Base-by-base conservation (phyloP, 2,888 invertebrate genomes). In the Sphaerophoria taeniata region DNA sequence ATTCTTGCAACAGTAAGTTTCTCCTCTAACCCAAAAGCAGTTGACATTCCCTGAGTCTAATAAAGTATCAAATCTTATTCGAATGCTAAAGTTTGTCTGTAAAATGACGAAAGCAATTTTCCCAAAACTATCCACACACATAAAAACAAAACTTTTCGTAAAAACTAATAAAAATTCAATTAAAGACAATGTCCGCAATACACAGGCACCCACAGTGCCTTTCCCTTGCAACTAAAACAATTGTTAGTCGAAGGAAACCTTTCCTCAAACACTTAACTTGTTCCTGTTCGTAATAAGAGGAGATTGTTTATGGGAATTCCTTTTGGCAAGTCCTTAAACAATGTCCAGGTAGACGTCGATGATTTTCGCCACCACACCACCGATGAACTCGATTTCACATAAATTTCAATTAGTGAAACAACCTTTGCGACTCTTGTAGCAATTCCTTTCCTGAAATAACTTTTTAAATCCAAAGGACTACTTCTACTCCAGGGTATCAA, bases 351-450 rank as follows among this genome's bases (percentile, higher is more conserved):
- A 24, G 24, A 24, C 24, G 24, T 2, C 56, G 11, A 43, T n/a
- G n/a, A n/a, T 56, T 51, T 56, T 31, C 47, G 47, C 31, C 56
- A 33, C 3, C 39, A 3, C 39, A 39, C 24, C 24, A 43, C 12
- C 36, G 14, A 6, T 36, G 43, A 72, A 63, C 63, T 33, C 56
- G 63, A 49, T 58, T 72, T 51, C 33, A 72, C 49, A 65, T 51
- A 65, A 67, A 72, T 65, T 65, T 58, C 72, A 71, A 56, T 77
- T 71, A 71, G 60, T 43, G 16, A 33, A 77, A 63, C 55, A 63
- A 71, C 45, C 70, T n/a, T 56, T 56, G 36, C 76, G 61, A 70
- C 14, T 36, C 53, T 61, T 60, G 53, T 39, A 39, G 24, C 47
- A 47, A 39, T 67, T 47, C 9, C 6, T 14, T n/a, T 65, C 16